phyloP scores from a whole-genome alignment of 2,797 vertebrate genomes.

The Limnodromus scolopaceus region DNA sequence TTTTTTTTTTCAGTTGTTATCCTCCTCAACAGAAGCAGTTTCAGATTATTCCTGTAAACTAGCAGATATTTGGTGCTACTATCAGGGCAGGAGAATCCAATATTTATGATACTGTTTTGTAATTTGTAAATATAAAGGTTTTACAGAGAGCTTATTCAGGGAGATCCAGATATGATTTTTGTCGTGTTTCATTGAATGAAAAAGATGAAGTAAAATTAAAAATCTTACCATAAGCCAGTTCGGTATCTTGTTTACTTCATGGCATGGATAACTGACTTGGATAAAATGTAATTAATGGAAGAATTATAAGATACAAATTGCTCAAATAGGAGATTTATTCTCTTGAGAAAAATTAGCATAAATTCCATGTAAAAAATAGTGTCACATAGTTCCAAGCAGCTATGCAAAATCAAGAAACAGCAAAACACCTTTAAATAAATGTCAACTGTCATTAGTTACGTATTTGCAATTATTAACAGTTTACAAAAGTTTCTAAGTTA shows the following conservation, averaged over 20 bases:
- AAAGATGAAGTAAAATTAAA: background rate
- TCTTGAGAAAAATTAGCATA: background rate
- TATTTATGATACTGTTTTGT: background rate
- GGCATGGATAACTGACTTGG: background rate
- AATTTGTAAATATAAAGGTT: background rate
- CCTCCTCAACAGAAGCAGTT: background rate
- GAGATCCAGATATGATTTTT: background rate
- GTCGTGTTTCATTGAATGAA: background rate
- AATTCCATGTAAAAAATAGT: background rate
- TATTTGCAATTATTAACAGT: background rate
- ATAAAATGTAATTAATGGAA: background rate
- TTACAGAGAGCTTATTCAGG: constrained; percentile 8
- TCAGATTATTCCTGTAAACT: constrained; percentile 4
- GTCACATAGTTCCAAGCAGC: background rate
- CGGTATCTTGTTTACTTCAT: background rate
- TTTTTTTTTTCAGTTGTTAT: background rate
- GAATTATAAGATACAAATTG: background rate
- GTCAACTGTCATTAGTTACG: background rate
- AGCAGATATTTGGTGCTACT: background rate
- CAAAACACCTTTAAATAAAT: background rate
- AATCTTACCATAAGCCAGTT: background rate
- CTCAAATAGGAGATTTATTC: background rate
- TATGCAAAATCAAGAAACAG: background rate
- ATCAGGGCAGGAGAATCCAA: background rate
- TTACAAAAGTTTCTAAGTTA: background rate